These are phyloP conservation scores for Campoplex nolae DNA, from an alignment of 2,888 invertebrate genomes.

Conservation along the genomic window DNA sequence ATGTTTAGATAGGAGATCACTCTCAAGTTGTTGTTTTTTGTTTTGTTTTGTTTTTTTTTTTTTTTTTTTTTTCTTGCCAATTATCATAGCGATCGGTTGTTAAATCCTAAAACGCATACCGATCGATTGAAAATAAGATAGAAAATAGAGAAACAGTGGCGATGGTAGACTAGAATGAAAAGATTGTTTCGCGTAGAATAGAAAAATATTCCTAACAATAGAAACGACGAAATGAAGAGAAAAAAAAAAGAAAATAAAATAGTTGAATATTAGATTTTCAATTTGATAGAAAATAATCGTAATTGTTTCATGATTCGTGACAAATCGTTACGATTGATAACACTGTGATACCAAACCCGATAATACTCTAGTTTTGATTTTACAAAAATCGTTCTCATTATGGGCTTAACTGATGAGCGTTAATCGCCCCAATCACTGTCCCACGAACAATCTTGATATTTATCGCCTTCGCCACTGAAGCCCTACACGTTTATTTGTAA, in stretches of 20 bases:
- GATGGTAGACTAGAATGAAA: conserved; percentile 3
- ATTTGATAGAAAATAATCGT: neutral
- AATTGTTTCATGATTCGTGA: neutral
- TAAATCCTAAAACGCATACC: conserved; percentile 2
- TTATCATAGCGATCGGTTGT: conserved; percentile 9
- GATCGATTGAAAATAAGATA: neutral
- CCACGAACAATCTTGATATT: neutral
- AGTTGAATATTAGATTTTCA: neutral
- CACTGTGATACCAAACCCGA: neutral
- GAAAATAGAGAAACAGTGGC: conserved; percentile 15
- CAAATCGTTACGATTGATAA: neutral
- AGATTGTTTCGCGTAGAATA: neutral
- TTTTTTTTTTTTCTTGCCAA: neutral
- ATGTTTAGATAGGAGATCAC: conserved; percentile 30
- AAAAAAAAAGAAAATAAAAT: too few relatives aligned
- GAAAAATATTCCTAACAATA: neutral
- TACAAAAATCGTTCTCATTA: neutral
- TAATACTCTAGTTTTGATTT: neutral
- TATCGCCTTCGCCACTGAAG: conserved; percentile 25
- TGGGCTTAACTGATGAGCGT: neutral
- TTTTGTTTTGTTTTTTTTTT: too few relatives aligned
- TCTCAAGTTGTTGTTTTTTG: neutral
- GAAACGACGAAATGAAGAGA: neutral
- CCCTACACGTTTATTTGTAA: neutral
- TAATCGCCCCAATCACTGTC: neutral